phyloP scores from a whole-genome alignment of 2,888 invertebrate species.

The Dexiosoma caninum region DNA sequence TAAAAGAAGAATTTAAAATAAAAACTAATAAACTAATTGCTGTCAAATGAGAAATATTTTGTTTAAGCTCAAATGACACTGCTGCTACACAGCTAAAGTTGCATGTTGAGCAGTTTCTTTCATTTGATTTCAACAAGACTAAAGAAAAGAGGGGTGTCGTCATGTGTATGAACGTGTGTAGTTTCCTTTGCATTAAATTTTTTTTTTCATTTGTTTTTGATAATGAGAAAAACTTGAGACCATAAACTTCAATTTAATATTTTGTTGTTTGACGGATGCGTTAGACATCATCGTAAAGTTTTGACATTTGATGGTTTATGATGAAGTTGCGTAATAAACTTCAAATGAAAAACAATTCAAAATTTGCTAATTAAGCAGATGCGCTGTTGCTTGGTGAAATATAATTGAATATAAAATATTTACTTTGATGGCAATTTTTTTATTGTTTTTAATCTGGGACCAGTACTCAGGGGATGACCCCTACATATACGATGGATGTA shows the following conservation, averaged over 20 bases:
- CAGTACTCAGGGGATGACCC: too few species aligned
- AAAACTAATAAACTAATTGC: constrained; percentile 65
- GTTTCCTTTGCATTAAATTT: background rate
- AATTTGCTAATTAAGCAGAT: constrained; percentile 52
- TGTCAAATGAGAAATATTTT: constrained; percentile 58
- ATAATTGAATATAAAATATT: background rate
- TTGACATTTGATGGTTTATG: constrained; percentile 59
- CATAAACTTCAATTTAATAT: constrained; percentile 50
- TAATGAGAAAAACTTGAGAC: constrained; percentile 14
- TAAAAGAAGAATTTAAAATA: constrained; percentile 50
- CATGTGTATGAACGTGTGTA: background rate
- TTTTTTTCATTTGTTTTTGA: background rate
- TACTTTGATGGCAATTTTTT: too few species aligned
- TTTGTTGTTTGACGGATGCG: constrained; percentile 44
- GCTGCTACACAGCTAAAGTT: constrained; percentile 30
- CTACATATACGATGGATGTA: too few species aligned
- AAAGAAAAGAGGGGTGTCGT: background rate
- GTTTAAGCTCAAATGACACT: constrained; percentile 52
- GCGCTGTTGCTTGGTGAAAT: background rate
- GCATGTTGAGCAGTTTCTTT: background rate
- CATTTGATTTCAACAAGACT: background rate
- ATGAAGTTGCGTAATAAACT: constrained; percentile 30
- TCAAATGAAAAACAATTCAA: background rate
- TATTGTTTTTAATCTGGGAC: too few species aligned
- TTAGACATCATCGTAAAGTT: constrained; percentile 43